Evolutionary conservation across 2,888 invertebrate genomes (phyloP).

Genomic region (Cephalotes varians): DNA sequence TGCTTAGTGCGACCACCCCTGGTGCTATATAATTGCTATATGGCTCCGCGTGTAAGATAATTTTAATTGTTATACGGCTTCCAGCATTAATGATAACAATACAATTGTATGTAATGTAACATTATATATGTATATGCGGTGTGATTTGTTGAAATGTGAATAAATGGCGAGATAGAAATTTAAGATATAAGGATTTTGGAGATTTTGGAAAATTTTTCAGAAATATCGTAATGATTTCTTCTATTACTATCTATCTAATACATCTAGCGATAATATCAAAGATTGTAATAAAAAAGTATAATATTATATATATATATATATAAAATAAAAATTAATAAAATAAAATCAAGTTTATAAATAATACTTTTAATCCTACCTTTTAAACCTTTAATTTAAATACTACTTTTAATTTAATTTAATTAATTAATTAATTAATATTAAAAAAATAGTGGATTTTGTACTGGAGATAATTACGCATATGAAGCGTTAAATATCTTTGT

Average conservation of each 20-base stretch:
- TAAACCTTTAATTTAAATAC: no score
- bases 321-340: no score
- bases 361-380: background rate
- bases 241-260: background rate
- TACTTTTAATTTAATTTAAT: no score
- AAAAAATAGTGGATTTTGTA: background rate
- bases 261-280: background rate
- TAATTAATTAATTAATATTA: no score
- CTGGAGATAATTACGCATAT: background rate
- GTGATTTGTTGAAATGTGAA: background rate
- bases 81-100: background rate
- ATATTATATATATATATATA: no score
- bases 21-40: constrained; percentile 55
- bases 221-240: background rate
- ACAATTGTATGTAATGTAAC: background rate
- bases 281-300: background rate
- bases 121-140: background rate
- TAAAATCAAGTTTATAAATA: background rate
- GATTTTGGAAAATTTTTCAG: no score
- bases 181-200: constrained; percentile 22
- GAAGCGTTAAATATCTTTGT: background rate
- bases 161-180: background rate
- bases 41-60: background rate
- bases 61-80: constrained; percentile 12
- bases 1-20: constrained; percentile 64